Conservation (phyloP, 1,140 invertebrate species). For the Drosophila novamexicana region DNA sequence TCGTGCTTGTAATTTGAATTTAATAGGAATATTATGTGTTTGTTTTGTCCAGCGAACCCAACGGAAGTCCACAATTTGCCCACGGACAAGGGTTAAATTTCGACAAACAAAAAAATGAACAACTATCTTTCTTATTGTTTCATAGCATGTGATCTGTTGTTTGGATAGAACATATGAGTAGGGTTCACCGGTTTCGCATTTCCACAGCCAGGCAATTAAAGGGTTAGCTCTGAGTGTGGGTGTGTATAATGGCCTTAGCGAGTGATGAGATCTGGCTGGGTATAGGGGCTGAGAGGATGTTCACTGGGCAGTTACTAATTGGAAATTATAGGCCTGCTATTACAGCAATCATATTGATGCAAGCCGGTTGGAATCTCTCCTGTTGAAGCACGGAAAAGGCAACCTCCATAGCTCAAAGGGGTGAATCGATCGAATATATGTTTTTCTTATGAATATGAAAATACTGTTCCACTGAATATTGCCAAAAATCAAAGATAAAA, state of each 20-base stretch:
- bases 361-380: background rate
- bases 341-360: background rate
- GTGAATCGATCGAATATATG: background rate
- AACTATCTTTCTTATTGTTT: constrained; percentile 36
- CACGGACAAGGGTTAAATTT: constrained; percentile 47
- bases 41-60: constrained; percentile 19
- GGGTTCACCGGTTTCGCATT: constrained; percentile 34
- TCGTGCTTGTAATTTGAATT: constrained; percentile 71
- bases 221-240: constrained; percentile 24
- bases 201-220: constrained; percentile 53
- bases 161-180: constrained; percentile 23
- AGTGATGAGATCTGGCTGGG: constrained; percentile 4
- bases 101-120: constrained; percentile 16
- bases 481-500: too few relatives aligned
- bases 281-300: background rate
- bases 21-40: constrained; percentile 70
- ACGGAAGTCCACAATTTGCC: constrained; percentile 52
- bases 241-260: constrained; percentile 21
- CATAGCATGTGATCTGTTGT: constrained; percentile 56
- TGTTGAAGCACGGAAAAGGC: background rate
- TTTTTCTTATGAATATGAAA: background rate
- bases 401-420: background rate
- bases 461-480: too few relatives aligned
- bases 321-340: constrained; percentile 3
- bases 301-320: background rate